Conservation (phyloP, 53 echinoderm and acorn worm genomes). For the Patiria pectinifera region DNA sequence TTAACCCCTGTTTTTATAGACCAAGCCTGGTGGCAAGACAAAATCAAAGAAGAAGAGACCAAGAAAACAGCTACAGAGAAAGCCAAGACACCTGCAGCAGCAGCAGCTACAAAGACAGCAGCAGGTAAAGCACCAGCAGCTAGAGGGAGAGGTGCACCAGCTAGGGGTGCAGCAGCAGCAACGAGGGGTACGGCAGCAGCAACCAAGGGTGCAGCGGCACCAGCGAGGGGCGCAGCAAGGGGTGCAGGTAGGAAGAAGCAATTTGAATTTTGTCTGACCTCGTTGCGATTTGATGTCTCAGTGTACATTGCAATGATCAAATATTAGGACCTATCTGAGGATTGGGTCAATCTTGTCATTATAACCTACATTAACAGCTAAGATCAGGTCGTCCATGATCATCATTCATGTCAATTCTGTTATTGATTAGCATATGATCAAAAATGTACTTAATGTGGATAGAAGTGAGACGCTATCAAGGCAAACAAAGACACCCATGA, state of each 20-base stretch:
- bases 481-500: too few species aligned
- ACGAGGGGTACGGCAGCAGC: conserved; percentile 54
- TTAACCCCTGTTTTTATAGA: conserved; percentile 41
- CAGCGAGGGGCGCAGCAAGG: conserved; percentile 63
- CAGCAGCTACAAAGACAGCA: conserved; percentile 50
- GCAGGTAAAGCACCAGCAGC: conserved; percentile 56
- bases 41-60: conserved; percentile 74
- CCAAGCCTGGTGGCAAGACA: conserved; percentile 91
- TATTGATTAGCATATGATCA: too few species aligned
- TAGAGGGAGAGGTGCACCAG: conserved; percentile 74
- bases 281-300: too few species aligned
- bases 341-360: too few species aligned
- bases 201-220: conserved; percentile 58
- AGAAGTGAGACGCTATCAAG: too few species aligned
- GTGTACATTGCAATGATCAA: too few species aligned
- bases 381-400: too few species aligned
- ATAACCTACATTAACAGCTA: too few species aligned
- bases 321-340: too few species aligned
- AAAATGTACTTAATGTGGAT: too few species aligned
- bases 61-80: conserved; percentile 69
- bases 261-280: too few species aligned
- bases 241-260: not conserved
- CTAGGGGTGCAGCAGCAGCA: conserved; percentile 55
- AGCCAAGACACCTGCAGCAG: conserved; percentile 52
- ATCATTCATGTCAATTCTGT: too few species aligned